Conservation (phyloP, 2,888 invertebrate species). For the Amphipyra berbera region DNA sequence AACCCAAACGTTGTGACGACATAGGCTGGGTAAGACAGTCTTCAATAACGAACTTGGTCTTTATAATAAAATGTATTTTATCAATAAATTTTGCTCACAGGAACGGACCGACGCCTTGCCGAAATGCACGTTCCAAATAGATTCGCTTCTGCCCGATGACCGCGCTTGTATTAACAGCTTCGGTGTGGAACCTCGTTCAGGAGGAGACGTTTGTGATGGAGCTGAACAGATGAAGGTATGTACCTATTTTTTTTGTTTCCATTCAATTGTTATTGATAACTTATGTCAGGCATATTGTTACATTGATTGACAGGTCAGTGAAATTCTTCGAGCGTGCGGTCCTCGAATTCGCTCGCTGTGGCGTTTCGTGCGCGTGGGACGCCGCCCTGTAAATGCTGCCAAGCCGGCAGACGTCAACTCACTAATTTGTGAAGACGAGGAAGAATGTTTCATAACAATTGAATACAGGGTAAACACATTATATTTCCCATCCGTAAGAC, state of each 20-base stretch:
- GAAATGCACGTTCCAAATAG: conserved; percentile 85
- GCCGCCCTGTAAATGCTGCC: conserved; percentile 73
- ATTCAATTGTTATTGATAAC: background rate
- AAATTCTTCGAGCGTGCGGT: conserved; percentile 80
- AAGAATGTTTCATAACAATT: conserved; percentile 83
- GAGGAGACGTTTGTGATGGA: conserved; percentile 77
- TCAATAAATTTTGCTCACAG: conserved; percentile 59
- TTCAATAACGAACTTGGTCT: background rate
- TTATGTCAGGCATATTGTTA: no score
- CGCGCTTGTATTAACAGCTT: conserved; percentile 83
- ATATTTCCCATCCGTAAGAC: background rate
- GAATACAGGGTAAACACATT: conserved; percentile 78
- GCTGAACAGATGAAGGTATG: conserved; percentile 85
- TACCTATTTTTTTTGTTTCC: background rate
- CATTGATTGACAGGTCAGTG: conserved; percentile 70
- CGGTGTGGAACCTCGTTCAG: conserved; percentile 76
- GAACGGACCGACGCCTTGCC: conserved; percentile 80
- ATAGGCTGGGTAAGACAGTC: conserved; percentile 81
- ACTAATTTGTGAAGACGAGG: conserved; percentile 84
- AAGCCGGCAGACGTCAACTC: conserved; percentile 87
- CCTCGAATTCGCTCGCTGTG: conserved; percentile 83
- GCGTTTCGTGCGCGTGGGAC: conserved; percentile 81
- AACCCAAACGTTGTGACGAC: conserved; percentile 85
- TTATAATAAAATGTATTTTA: conserved; percentile 1
- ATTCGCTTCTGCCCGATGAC: conserved; percentile 81